Base-by-base conservation (phyloP, 1,140 invertebrate species). In the Teleopsis dalmanni region DNA sequence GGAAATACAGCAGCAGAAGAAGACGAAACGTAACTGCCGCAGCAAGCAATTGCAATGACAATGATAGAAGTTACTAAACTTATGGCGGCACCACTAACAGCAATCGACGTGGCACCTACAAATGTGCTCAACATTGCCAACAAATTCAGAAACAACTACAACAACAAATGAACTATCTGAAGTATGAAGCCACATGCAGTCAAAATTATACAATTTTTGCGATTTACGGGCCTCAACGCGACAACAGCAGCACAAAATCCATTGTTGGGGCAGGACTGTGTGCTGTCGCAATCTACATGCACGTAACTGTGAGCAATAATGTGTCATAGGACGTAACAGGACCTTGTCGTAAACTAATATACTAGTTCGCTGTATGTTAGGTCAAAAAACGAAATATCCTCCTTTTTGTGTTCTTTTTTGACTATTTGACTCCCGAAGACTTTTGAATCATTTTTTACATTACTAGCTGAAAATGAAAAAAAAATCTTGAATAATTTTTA, bases 131-230 rank as follows among this genome's bases (percentile, higher is more conserved):
- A 14, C 53, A 53, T 19, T 38, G 40, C n/a, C 42, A 47, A 43
- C 42, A 47, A 40, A 43, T 43, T 43, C 56, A 60, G 60, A 57
- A 52, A 61, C 57, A 58, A 55, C 55, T 59, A 54, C 56, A 51
- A 55, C 57, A 59, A 64, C 31, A 26, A 45, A 45, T 21, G 43
- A 45, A 27, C 23, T 34, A 23, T 34, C 21, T 31, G 43, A 33
- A 27, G n/a, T n/a, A n/a, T n/a, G n/a, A n/a, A 45, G 34, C 43
- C 29, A 50, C 25, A 29, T 43, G 35, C 25, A 44, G 58, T 65
- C 58, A 57, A 63, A 66, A 65, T 61, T 65, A 61, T 65, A 60
- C 58, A 65, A 63, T 65, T 65, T 63, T 63, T 65, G 59, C 58
- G 63, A 61, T 55, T 60, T 55, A 59, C 57, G 52, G 21, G 23